A percentile compares a stretch with the other conserved stretches of the same genome.
These are phyloP conservation scores for Lucilia cuprina DNA, from an alignment of 1,140 invertebrate species.

Conservation along the genomic window DNA sequence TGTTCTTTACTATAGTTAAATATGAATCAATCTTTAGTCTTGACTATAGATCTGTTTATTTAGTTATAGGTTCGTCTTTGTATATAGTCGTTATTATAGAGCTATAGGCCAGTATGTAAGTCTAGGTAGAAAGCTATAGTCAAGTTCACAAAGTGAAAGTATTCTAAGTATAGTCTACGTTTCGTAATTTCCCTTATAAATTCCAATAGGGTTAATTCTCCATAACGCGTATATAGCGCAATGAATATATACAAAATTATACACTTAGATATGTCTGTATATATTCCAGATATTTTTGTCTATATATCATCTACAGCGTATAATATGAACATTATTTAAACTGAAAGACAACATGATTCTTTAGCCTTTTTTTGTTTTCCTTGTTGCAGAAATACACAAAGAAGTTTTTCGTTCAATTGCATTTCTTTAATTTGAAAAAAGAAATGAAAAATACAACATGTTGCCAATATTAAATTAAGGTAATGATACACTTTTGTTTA, in stretches of 20 bases:
- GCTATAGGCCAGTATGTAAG: too few species aligned
- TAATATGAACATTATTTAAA: background rate
- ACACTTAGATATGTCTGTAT: background rate
- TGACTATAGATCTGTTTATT: too few species aligned
- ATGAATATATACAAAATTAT: background rate
- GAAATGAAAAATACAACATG: background rate
- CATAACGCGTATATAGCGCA: background rate
- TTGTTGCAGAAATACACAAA: background rate
- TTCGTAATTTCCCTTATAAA: background rate
- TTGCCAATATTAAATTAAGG: constrained; percentile 15
- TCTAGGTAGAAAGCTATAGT: too few species aligned
- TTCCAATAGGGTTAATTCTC: background rate
- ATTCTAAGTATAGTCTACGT: too few species aligned
- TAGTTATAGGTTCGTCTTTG: too few species aligned
- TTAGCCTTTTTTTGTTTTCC: too few species aligned
- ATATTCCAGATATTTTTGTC: too few species aligned
- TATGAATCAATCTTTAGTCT: too few species aligned
- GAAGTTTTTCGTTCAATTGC: background rate
- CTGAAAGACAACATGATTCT: background rate
- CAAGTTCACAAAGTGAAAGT: too few species aligned
- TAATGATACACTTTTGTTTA: background rate
- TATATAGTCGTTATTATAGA: too few species aligned
- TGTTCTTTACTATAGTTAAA: too few species aligned
- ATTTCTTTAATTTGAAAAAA: background rate
- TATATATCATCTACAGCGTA: background rate